These are phyloP conservation scores for Chiroxiphia lanceolata DNA, from an alignment of 2,797 vertebrate genomes.

Conservation along the genomic window DNA sequence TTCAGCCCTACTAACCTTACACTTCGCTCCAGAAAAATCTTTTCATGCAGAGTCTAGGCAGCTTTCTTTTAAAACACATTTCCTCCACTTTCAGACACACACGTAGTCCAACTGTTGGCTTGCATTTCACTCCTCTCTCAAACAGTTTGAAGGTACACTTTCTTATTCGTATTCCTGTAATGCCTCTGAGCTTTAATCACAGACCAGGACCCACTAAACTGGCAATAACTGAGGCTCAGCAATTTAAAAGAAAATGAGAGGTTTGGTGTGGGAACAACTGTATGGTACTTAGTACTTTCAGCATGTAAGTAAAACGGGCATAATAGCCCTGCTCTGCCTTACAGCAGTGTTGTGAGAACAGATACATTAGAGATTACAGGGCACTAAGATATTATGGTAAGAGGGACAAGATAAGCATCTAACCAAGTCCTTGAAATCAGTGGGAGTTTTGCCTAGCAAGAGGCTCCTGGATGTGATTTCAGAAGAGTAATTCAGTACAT, in stretches of 20 bases:
- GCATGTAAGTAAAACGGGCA: background rate
- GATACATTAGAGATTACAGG: slow-evolving; percentile 43
- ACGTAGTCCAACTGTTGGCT: background rate
- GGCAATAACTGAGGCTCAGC: background rate
- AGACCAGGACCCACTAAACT: background rate
- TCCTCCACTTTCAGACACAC: slow-evolving; percentile 6
- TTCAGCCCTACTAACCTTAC: background rate
- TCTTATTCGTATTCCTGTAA: background rate
- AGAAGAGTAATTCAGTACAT: background rate
- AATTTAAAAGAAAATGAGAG: slow-evolving; percentile 35
- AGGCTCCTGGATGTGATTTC: slow-evolving; percentile 21
- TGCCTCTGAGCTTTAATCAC: slow-evolving; percentile 4
- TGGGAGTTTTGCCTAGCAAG: slow-evolving; percentile 32
- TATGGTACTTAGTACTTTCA: background rate
- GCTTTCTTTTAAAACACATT: background rate
- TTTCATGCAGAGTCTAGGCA: background rate
- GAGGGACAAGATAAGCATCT: slow-evolving; percentile 52
- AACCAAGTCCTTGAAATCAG: slow-evolving; percentile 49
- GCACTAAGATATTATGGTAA: slow-evolving; percentile 35
- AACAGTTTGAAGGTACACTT: background rate
- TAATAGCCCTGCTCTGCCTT: slow-evolving; percentile 44
- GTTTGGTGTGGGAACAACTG: slow-evolving; percentile 29
- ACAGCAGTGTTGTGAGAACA: slow-evolving; percentile 44
- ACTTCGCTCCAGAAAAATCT: background rate
- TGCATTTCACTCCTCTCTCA: background rate